Percentiles rank a stretch among this genome's conserved stretches.
Evolutionary conservation across 2,888 invertebrate genomes (phyloP).

Genomic region (Drosophila prolongata): DNA sequence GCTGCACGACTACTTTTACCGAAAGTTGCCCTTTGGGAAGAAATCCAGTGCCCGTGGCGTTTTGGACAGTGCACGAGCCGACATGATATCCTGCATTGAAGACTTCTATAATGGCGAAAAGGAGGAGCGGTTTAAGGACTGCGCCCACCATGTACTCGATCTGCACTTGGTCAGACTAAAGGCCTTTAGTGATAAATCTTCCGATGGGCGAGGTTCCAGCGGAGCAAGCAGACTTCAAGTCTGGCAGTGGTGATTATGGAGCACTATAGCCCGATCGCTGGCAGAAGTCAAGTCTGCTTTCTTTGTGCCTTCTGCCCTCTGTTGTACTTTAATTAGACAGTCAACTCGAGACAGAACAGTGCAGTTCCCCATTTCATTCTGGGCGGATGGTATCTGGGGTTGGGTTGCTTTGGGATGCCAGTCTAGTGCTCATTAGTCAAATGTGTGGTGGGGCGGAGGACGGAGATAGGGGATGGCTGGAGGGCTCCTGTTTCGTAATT

Average conservation of each 20-base stretch:
- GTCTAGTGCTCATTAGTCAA: conserved; percentile 63
- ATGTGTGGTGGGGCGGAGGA: conserved; percentile 42
- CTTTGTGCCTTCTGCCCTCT: conserved; percentile 18
- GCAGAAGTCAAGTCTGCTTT: conserved; percentile 35
- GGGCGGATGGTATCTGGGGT: background rate
- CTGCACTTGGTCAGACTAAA: background rate
- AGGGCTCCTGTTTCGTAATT: conserved; percentile 53
- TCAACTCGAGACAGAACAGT: conserved; percentile 14
- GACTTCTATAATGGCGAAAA: background rate
- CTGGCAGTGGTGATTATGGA: conserved; percentile 17
- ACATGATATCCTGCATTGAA: background rate
- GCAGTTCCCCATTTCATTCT: conserved; percentile 14
- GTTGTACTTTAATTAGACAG: conserved; percentile 68
- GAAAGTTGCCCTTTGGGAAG: background rate
- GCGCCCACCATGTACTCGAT: background rate
- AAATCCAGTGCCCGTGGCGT: background rate
- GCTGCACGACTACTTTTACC: background rate
- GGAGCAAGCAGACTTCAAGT: conserved; percentile 18
- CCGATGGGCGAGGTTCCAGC: background rate
- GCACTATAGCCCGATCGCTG: conserved; percentile 32
- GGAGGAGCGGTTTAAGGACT: conserved; percentile 1
- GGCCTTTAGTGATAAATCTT: background rate
- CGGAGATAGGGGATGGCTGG: background rate
- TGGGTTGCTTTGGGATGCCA: background rate
- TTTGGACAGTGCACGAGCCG: background rate